Evolutionary conservation across 2,113 vertebrate genomes (phyloP), one percentile per base, ranked within the genome.

Genomic region (Phylloscopus trochiloides): DNA sequence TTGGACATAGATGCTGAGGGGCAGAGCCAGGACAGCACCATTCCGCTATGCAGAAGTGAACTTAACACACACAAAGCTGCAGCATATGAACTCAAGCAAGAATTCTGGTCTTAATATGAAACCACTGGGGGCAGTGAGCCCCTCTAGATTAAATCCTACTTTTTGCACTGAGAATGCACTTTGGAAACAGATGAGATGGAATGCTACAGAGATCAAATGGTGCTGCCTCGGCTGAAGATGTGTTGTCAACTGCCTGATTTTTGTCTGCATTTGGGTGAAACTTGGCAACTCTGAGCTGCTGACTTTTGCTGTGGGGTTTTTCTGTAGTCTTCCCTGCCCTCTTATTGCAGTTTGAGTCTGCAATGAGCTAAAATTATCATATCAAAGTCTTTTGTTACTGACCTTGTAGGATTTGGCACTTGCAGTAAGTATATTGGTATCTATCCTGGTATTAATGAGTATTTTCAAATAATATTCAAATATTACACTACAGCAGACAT

Each of bases 1-100:
- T 94, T 99, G 97, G 99, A 99, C 95, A 97, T 98, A 95, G 98
- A 98, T 65, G 99, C 99, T 13, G 99, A 99, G 96, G 99, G 98
- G 43, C 99, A 99, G 97, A 98, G 97, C 92, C 98, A 98, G 92
- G 99, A 99, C 85, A 98, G 98, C 93, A 99, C 99, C 5, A 93
- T 99, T 74, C 99, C 99, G 0, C 98, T 99, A 93, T 99, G 99
- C 97, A 98, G 98, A 97, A 98, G 98, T 1, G 98, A 98, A 94
- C 94, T 97, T 96, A 98, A 97, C 92, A 96, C 98, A 83, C 98
- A 98, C 81, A 98, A 98, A 98, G 96, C 98, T 95, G 97, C 98
- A 48, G 96, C 98, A 43, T 98, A 98, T 86, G 98, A 98, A 96
- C 98, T 98, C 96, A 98, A 98, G 96, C 98, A 98, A 66, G 98